Evolutionary conservation across 2,113 vertebrate species (phyloP).

Genomic region (Gnathonemus echidnorhynchus): DNA sequence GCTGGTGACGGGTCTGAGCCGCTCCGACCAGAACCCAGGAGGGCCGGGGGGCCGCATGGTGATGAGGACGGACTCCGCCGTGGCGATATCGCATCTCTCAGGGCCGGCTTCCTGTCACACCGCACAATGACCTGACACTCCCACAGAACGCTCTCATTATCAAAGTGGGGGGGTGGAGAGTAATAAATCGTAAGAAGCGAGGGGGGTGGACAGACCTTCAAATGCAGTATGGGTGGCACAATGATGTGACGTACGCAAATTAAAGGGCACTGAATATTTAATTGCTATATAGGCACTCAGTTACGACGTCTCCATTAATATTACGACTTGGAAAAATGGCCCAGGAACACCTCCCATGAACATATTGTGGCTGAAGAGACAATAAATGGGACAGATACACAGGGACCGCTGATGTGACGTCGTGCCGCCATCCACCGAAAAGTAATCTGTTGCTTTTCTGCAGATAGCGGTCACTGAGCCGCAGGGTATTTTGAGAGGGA

Average conservation of each 20-base stretch:
- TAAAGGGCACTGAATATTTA: constrained; percentile 58
- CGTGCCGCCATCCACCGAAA: background rate
- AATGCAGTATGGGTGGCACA: constrained; percentile 25
- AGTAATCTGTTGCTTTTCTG: background rate
- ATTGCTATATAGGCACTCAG: constrained; percentile 27
- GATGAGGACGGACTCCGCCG: constrained; percentile 55
- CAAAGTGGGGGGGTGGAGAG: background rate
- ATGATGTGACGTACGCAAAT: constrained; percentile 39
- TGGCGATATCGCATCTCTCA: constrained; percentile 64
- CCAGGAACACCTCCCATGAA: background rate
- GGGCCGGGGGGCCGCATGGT: constrained; percentile 49
- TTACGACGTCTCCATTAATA: background rate
- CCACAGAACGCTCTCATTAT: constrained; percentile 34
- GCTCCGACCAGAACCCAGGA: constrained; percentile 56
- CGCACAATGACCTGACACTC: constrained; percentile 64
- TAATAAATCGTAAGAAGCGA: background rate
- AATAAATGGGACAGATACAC: background rate
- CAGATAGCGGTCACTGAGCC: background rate
- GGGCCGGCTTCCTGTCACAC: constrained; percentile 56
- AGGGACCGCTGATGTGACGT: background rate
- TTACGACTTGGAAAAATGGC: background rate
- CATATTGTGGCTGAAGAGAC: background rate
- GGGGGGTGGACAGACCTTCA: background rate
- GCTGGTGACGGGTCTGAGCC: constrained; percentile 21
- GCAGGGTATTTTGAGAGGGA: background rate